These are phyloP conservation scores for Muscina levida DNA, from an alignment of 2,888 invertebrate species.

Conservation along the genomic window DNA sequence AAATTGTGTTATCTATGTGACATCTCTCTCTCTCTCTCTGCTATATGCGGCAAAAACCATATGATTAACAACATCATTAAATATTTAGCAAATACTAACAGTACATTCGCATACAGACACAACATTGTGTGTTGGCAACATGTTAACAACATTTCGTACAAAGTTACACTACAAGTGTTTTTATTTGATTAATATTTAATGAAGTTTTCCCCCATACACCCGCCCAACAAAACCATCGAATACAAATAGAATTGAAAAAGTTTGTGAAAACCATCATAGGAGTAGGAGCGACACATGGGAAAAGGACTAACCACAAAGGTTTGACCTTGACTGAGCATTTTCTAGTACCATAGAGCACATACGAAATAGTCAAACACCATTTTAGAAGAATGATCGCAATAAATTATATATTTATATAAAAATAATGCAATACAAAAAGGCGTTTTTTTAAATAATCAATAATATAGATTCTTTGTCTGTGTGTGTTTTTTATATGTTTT, in stretches of 20 bases:
- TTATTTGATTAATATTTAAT: conserved; percentile 48
- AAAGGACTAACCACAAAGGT: background rate
- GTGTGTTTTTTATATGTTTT: no score
- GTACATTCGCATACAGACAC: no score
- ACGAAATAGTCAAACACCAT: no score
- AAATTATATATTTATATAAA: no score
- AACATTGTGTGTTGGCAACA: conserved; percentile 13
- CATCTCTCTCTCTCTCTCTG: background rate
- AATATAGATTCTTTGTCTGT: no score
- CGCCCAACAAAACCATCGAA: no score
- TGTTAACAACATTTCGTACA: conserved; percentile 27
- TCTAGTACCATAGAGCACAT: no score
- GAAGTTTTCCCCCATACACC: conserved; percentile 26
- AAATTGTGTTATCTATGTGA: background rate
- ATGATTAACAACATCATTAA: background rate
- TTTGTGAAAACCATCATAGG: background rate
- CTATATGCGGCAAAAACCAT: background rate
- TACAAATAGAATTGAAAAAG: background rate
- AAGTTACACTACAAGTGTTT: conserved; percentile 47
- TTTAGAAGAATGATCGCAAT: no score
- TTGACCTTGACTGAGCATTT: background rate
- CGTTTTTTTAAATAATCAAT: no score
- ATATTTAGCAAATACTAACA: conserved; percentile 24
- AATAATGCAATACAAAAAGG: no score
- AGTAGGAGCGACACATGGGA: background rate